Percentiles rank a stretch among this genome's conserved stretches.
Conservation (phyloP, 2,888 invertebrate species). For the Macropis europaea region DNA sequence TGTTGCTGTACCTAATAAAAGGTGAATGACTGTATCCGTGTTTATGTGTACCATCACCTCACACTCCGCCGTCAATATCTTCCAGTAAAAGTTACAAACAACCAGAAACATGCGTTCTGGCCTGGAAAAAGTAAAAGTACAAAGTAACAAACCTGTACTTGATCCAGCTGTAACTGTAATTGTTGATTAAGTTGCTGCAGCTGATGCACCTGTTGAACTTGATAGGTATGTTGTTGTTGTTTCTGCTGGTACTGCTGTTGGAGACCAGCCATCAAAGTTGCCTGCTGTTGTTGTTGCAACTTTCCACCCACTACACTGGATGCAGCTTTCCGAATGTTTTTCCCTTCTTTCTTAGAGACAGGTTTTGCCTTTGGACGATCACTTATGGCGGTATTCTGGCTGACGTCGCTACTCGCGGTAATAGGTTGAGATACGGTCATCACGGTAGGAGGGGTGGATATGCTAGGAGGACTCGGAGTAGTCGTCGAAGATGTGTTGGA, state of each 20-base stretch:
- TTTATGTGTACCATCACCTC: not conserved
- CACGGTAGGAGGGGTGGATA: constrained; percentile 63
- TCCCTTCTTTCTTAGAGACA: constrained; percentile 89
- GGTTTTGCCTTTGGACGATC: constrained; percentile 92
- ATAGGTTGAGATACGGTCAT: constrained; percentile 78
- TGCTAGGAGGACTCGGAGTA: constrained; percentile 64
- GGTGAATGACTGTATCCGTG: too few species aligned
- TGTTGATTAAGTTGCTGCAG: constrained; percentile 78
- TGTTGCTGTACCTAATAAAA: constrained; percentile 66
- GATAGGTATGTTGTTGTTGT: constrained; percentile 74
- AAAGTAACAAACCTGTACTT: constrained; percentile 69
- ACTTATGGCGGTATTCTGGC: constrained; percentile 88
- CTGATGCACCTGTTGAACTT: constrained; percentile 77
- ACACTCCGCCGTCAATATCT: not conserved
- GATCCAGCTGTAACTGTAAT: constrained; percentile 76
- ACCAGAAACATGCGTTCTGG: too few species aligned
- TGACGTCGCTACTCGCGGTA: constrained; percentile 82
- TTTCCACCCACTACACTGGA: constrained; percentile 69
- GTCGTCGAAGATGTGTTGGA: constrained; percentile 59
- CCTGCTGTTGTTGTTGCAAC: constrained; percentile 68
- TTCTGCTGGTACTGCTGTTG: constrained; percentile 73
- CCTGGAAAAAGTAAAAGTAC: not conserved
- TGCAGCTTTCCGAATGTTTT: constrained; percentile 84
- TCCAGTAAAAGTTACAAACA: not conserved
- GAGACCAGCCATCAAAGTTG: constrained; percentile 75